Conservation (phyloP, 2,113 vertebrate genomes). For the Thamnaconus septentrionalis region DNA sequence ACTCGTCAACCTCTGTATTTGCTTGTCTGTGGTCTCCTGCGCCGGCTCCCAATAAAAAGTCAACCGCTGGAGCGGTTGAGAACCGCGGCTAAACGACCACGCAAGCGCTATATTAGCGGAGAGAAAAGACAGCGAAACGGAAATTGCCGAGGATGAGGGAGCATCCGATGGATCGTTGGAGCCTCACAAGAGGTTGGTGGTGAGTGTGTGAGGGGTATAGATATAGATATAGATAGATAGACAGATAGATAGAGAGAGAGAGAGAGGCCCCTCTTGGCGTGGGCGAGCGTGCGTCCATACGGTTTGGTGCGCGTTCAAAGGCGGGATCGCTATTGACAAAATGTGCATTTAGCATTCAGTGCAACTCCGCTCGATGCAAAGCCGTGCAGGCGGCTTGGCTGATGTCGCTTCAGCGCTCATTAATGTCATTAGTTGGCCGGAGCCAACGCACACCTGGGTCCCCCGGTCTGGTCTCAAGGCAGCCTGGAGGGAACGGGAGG, state of each 20-base stretch:
- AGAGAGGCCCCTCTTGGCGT: no score
- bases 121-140: conserved; percentile 60
- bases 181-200: conserved; percentile 27
- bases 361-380: conserved; percentile 23
- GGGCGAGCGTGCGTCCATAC: no score
- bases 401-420: conserved; percentile 39
- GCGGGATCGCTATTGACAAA: conserved; percentile 25
- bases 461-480: conserved; percentile 11
- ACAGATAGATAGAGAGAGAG: no score
- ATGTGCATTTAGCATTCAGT: conserved; percentile 28
- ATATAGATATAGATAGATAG: no score
- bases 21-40: conserved; percentile 50
- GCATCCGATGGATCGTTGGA: conserved; percentile 55
- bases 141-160: conserved; percentile 57
- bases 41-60: conserved; percentile 65
- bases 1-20: conserved; percentile 32
- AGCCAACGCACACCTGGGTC: conserved; percentile 57
- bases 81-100: conserved; percentile 50
- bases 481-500: not conserved
- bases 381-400: conserved; percentile 21
- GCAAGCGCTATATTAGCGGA: conserved; percentile 53
- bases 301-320: conserved; percentile 24
- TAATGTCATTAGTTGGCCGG: conserved; percentile 57
- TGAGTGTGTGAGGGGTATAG: not conserved
- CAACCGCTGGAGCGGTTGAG: conserved; percentile 54